Evolutionary conservation across 2,888 invertebrate genomes (phyloP).

Genomic region (Eumerus sabulonum): DNA sequence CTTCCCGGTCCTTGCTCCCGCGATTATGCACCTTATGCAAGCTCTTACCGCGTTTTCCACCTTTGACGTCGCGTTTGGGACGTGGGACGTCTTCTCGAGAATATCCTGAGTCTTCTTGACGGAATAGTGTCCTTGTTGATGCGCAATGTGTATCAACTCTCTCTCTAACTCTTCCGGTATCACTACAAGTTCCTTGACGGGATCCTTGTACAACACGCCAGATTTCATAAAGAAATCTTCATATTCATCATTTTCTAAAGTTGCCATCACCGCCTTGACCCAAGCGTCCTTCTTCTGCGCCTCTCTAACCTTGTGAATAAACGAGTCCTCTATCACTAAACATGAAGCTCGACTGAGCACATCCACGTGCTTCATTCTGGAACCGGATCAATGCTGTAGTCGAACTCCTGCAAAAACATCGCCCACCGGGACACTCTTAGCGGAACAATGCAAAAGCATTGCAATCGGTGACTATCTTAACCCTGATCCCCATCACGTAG

Average conservation of each 20-base stretch:
- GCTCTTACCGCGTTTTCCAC: constrained; percentile 19
- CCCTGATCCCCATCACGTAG: too few species aligned
- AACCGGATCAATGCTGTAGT: too few species aligned
- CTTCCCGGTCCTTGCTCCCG: constrained; percentile 70
- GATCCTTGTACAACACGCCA: constrained; percentile 9
- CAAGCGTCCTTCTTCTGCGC: constrained; percentile 19
- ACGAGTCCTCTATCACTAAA: not conserved
- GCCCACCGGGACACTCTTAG: too few species aligned
- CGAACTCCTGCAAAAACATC: too few species aligned
- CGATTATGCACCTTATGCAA: constrained; percentile 58
- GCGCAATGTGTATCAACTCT: constrained; percentile 73
- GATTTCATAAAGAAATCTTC: constrained; percentile 23
- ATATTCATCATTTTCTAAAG: constrained; percentile 19
- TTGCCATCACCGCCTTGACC: constrained; percentile 19
- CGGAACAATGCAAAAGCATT: constrained; percentile 1
- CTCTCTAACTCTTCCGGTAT: constrained; percentile 73
- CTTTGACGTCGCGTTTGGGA: not conserved
- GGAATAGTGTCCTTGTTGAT: constrained; percentile 73
- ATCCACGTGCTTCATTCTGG: too few species aligned
- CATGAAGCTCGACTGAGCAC: not conserved
- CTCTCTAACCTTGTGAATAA: constrained; percentile 14
- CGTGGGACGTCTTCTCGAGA: constrained; percentile 7
- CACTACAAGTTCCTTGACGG: constrained; percentile 61
- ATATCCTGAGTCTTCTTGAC: constrained; percentile 69
- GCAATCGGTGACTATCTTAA: too few species aligned